Conservation (phyloP, 2,113 vertebrate genomes). For the Sebastes schlegelii region DNA sequence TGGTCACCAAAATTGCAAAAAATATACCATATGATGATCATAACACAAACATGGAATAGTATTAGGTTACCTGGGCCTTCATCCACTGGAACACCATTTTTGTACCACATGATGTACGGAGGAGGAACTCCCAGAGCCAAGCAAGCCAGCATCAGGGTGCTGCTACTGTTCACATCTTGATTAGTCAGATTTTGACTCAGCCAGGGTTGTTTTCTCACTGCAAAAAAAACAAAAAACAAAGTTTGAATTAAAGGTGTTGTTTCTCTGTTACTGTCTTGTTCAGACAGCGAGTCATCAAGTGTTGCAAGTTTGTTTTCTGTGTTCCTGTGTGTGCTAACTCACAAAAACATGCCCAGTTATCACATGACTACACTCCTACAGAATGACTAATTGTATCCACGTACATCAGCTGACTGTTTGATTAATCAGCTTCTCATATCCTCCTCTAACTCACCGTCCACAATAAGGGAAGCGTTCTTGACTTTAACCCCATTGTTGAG, state of each 20-base stretch:
- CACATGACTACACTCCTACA: not conserved
- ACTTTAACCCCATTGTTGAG: conserved; percentile 70
- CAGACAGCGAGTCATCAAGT: not conserved
- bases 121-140: conserved; percentile 84
- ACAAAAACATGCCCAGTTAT: not conserved
- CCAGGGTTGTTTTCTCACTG: conserved; percentile 84
- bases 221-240: conserved; percentile 3
- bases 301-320: not conserved
- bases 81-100: conserved; percentile 84
- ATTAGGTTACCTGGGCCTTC: conserved; percentile 87
- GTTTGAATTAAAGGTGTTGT: not conserved
- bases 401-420: not conserved
- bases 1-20: not conserved
- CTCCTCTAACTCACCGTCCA: conserved; percentile 82
- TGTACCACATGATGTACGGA: conserved; percentile 87
- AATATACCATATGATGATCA: not conserved
- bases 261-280: not conserved
- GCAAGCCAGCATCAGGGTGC: conserved; percentile 88
- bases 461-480: conserved; percentile 73
- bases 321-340: not conserved
- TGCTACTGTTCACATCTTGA: conserved; percentile 90
- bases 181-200: conserved; percentile 89
- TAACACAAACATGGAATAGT: not conserved
- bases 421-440: not conserved
- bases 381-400: not conserved